These are phyloP conservation scores for Malacoraja senta DNA, from an alignment of 2,797 vertebrate species.

Conservation along the genomic window DNA sequence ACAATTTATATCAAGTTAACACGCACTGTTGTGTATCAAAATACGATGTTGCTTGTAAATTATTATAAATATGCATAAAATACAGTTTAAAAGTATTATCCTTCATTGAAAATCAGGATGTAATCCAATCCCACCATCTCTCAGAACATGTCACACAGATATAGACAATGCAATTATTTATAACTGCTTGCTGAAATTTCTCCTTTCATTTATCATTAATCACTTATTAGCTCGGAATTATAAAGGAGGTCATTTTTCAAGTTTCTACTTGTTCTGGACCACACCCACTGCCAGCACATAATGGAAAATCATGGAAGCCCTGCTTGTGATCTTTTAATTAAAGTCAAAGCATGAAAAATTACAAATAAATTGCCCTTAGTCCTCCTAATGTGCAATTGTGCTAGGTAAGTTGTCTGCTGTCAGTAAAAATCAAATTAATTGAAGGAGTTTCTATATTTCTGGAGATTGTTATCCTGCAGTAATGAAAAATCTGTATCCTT, in stretches of 20 bases:
- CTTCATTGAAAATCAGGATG: not conserved
- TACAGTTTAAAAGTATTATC: not conserved
- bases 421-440: not conserved
- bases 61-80: not conserved
- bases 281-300: not conserved
- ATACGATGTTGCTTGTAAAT: not conserved
- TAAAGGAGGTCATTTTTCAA: not conserved
- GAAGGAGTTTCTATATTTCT: not conserved
- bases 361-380: not conserved
- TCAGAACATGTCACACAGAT: not conserved
- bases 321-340: not conserved
- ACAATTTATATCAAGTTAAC: no score
- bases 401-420: not conserved
- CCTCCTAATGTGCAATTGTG: not conserved
- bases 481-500: no score
- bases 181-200: not conserved
- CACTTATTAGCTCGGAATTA: not conserved
- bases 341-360: conserved; percentile 10
- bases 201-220: conserved; percentile 12
- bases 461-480: no score
- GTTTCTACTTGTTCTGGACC: not conserved
- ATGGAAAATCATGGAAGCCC: not conserved
- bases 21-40: not conserved
- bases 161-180: not conserved
- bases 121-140: not conserved